Evolutionary conservation across 2,113 vertebrate species (phyloP).

Genomic region (Psophia crepitans): DNA sequence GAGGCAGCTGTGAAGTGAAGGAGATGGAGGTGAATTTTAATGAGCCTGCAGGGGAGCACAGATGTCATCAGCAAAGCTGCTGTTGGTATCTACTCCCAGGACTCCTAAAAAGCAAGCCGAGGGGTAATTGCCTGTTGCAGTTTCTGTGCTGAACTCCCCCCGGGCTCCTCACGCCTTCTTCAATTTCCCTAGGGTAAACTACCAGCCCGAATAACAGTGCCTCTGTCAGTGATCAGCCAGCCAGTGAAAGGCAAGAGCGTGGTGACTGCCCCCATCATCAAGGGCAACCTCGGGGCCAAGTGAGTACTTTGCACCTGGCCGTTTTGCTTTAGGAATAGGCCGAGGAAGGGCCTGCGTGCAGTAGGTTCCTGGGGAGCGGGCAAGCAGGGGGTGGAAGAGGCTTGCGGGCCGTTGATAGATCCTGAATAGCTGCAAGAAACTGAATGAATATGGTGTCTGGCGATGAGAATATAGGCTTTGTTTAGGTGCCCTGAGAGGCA

Average conservation of each 20-base stretch:
- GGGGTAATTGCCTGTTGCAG: background rate
- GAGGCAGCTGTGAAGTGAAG: background rate
- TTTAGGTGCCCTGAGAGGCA: background rate
- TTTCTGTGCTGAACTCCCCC: background rate
- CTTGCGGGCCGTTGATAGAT: background rate
- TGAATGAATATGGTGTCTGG: background rate
- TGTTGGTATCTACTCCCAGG: background rate
- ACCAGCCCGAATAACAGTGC: constrained; percentile 92
- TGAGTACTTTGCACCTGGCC: constrained; percentile 62
- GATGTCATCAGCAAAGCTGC: background rate
- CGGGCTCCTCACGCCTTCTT: background rate
- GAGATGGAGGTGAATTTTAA: background rate
- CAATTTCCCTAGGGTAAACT: constrained; percentile 83
- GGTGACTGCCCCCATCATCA: constrained; percentile 91
- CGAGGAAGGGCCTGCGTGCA: background rate
- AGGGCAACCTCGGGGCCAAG: constrained; percentile 93
- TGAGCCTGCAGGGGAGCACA: background rate
- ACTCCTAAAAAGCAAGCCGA: background rate
- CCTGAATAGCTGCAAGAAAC: background rate
- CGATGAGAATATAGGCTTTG: background rate
- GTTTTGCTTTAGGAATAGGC: background rate
- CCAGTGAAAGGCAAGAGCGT: constrained; percentile 94
- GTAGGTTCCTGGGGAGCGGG: background rate
- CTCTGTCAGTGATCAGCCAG: constrained; percentile 93
- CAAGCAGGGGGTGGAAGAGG: background rate